Evolutionary conservation across 2,113 vertebrate genomes (phyloP).

Genomic region (Sitta europaea): DNA sequence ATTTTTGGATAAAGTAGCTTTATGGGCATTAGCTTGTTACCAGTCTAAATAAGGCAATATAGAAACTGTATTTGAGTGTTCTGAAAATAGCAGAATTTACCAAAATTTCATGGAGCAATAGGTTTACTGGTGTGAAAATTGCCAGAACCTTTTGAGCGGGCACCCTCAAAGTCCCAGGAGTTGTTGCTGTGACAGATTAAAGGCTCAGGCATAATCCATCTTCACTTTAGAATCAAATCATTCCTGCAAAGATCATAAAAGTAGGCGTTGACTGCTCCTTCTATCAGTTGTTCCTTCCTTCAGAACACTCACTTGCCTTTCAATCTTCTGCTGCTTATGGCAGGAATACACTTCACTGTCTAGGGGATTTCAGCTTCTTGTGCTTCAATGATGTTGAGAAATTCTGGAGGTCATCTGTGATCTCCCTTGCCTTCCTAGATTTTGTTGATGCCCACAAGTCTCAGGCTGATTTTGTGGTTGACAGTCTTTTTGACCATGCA

Average conservation of each 20-base stretch:
- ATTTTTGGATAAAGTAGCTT: neutral
- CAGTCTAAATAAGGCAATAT: neutral
- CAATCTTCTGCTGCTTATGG: neutral
- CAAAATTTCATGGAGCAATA: neutral
- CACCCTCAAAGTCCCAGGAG: neutral
- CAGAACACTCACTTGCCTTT: neutral
- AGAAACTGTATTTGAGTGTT: neutral
- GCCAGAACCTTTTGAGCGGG: neutral
- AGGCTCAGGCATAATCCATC: neutral
- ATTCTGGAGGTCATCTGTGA: neutral
- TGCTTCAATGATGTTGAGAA: neutral
- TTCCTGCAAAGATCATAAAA: neutral
- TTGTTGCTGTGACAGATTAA: neutral
- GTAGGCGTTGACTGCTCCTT: neutral
- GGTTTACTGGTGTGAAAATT: neutral
- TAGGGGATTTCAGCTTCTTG: neutral
- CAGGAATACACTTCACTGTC: neutral
- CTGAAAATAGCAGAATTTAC: neutral
- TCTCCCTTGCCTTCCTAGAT: neutral
- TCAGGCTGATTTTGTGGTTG: neutral
- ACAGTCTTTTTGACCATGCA: fast-evolving
- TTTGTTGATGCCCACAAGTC: neutral
- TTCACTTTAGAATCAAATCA: neutral
- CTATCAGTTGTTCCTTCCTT: neutral
- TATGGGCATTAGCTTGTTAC: neutral